Evolutionary conservation across 35 echinoderm and acorn worm species (phyloP).

Genomic region (Heliocidaris tuberculata): DNA sequence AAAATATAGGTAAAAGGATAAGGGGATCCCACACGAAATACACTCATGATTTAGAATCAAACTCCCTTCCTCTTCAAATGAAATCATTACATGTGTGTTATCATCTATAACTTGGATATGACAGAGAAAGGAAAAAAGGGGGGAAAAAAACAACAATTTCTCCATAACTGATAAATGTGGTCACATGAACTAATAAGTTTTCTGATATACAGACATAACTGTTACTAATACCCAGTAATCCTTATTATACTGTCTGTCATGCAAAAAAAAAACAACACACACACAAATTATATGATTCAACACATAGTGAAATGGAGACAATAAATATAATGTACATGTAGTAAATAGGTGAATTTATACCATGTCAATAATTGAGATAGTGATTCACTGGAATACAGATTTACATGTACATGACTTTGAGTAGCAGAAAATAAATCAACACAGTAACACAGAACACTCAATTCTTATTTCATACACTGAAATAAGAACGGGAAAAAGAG

Average conservation of each 20-base stretch:
- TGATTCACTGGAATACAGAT: not conserved
- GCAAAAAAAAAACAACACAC: not conserved
- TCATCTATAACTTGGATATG: no score
- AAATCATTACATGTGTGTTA: no score
- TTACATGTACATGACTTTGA: not conserved
- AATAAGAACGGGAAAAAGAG: not conserved
- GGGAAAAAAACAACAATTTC: no score
- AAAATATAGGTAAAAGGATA: no score
- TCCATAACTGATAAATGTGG: no score
- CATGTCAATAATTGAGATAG: not conserved
- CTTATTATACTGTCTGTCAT: no score
- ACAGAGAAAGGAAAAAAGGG: no score
- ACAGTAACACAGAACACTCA: not conserved
- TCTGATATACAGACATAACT: not conserved
- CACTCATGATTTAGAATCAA: no score
- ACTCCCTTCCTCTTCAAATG: no score
- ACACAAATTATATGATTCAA: not conserved
- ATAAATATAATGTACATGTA: not conserved
- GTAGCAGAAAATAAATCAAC: not conserved
- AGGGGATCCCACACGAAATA: no score
- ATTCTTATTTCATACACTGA: not conserved
- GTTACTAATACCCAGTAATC: not conserved
- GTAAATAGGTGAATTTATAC: not conserved
- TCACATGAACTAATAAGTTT: not conserved
- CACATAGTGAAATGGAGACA: not conserved